Percentiles rank a stretch among this genome's conserved stretches.
These are phyloP conservation scores for Erythrolamprus reginae DNA, from an alignment of 2,113 vertebrate genomes.

Conservation along the genomic window DNA sequence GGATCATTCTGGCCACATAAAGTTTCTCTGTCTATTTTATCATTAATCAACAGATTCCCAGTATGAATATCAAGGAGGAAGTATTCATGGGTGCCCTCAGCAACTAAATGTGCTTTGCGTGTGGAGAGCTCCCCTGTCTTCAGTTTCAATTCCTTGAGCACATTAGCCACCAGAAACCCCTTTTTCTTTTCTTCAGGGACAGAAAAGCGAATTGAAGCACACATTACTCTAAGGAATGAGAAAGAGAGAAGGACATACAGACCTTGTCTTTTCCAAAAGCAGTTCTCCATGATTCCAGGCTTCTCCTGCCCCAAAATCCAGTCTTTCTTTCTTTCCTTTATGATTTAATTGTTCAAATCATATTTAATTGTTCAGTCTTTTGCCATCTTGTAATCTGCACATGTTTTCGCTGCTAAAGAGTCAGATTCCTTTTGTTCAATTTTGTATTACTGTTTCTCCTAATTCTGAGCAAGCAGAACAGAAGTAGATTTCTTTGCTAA, in stretches of 20 bases:
- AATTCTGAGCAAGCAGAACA: too few relatives aligned
- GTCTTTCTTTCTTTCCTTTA: background rate
- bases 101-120: constrained; percentile 67
- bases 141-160: constrained; percentile 74
- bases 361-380: background rate
- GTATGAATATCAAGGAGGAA: constrained; percentile 67
- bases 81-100: constrained; percentile 65
- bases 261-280: background rate
- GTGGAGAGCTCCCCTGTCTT: constrained; percentile 62
- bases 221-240: too few relatives aligned
- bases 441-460: background rate
- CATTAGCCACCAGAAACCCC: constrained; percentile 61
- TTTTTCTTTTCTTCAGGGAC: constrained; percentile 68
- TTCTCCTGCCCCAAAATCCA: background rate
- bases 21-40: constrained; percentile 49
- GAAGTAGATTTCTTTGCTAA: background rate
- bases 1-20: constrained; percentile 65
- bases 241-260: background rate
- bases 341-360: background rate
- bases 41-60: constrained; percentile 63
- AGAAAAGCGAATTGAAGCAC: too few relatives aligned
- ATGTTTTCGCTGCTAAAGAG: too few relatives aligned
- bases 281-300: background rate
- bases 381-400: too few relatives aligned
- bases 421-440: background rate